Base-by-base conservation (phyloP, 2,888 invertebrate genomes). In the Tribolium freemani region DNA sequence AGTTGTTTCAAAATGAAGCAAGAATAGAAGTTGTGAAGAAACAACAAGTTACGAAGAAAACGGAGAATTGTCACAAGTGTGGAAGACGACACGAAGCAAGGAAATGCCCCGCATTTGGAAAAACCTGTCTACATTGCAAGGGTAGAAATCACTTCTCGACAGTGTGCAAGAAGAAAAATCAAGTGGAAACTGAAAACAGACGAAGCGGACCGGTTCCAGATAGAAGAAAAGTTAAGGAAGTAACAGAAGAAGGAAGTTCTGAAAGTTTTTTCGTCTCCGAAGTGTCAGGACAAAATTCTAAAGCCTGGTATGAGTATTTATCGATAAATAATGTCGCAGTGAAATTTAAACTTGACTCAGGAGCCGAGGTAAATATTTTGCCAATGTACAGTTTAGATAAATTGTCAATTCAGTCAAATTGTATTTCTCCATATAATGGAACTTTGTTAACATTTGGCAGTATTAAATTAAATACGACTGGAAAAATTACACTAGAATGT, bases 61-160 rank as follows among this genome's bases (percentile, higher is more conserved):
- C 31, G 44, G 54, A 56, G 13, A 56, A 10, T 8, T 75, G 75
- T 66, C 26, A 21, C 10, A 75, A 54, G 51, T 75, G 71, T 68
- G 44, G 53, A n/a, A 60, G 57, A 21, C 46, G 30, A 48, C 73
- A 75, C 56, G 69, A 63, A 53, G 44, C 44, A 21, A 66, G 53
- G 26, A 69, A 69, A 13, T 75, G 75, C 56, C 69, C 73, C n/a
- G 73, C 75, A 60, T 75, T 69, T 71, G 73, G 69, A 11, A 67
- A 64, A 31, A 50, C 26, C 11, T 75, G 75, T 46, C 10, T 58
- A 5, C 64, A 64, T 8, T 71, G 73, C 57, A 10, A 44, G 10
- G 61, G 48, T 5, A 51, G 20, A 26, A 75, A 75, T 61, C 71
- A 75, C 64, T 75, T 73, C 50, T 63, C 72, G n/a, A 46, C 64